These are phyloP conservation scores for Typhlichthys eigenmanni DNA, from an alignment of 2,797 vertebrate species.

Conservation along the genomic window DNA sequence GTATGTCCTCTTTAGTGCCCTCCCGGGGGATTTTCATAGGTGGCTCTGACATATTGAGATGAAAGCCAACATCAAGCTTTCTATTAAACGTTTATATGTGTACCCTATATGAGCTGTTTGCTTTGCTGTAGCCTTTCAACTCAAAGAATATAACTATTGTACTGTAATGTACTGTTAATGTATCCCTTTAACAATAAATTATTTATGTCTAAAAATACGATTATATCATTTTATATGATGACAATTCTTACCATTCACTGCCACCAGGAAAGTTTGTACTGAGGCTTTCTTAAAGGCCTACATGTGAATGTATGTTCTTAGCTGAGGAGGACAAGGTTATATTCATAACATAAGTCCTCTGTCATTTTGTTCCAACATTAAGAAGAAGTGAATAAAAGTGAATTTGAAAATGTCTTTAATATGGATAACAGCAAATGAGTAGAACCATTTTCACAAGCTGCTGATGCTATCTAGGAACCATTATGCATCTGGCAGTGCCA, in stretches of 20 bases:
- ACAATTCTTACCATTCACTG: too few relatives aligned
- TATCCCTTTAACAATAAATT: too few relatives aligned
- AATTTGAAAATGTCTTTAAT: background rate
- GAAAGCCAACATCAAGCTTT: background rate
- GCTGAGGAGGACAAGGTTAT: background rate
- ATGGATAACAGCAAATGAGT: background rate
- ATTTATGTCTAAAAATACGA: too few relatives aligned
- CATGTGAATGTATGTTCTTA: background rate
- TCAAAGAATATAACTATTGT: too few relatives aligned
- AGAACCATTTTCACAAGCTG: background rate
- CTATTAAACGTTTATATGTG: background rate
- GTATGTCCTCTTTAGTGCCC: background rate
- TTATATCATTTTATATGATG: too few relatives aligned
- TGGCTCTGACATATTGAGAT: background rate
- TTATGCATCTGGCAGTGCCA: slow-evolving; percentile 3
- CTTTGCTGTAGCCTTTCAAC: background rate
- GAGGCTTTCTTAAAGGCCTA: background rate
- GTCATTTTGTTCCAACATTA: background rate
- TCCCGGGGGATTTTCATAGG: background rate
- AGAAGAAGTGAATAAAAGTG: too few relatives aligned
- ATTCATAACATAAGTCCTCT: background rate
- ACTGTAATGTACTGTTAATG: too few relatives aligned
- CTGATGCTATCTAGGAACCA: background rate
- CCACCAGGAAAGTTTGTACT: background rate
- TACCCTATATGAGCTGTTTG: background rate